phyloP scores from a whole-genome alignment of 2,888 invertebrate genomes.

The Drosophila longiperda region DNA sequence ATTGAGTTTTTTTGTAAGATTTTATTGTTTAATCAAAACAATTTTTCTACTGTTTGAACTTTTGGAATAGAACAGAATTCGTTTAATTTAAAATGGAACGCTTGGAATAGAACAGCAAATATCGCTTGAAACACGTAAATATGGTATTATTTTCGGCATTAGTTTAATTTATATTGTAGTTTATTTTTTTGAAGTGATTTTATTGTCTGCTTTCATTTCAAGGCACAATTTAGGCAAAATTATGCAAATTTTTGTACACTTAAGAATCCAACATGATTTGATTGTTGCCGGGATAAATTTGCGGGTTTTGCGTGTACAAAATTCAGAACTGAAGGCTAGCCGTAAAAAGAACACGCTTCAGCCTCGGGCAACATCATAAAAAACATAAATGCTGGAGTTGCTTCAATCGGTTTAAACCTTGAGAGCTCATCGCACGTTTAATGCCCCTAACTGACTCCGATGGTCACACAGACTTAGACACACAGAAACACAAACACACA shows the following conservation, averaged over 20 bases:
- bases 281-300: constrained; percentile 35
- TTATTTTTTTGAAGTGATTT: background rate
- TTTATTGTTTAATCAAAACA: background rate
- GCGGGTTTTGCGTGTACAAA: constrained; percentile 23
- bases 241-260: constrained; percentile 49
- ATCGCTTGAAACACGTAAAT: background rate
- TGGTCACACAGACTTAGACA: constrained; percentile 24
- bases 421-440: constrained; percentile 69
- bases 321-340: constrained; percentile 41
- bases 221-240: constrained; percentile 35
- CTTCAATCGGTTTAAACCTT: constrained; percentile 67
- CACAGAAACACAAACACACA: constrained; percentile 28
- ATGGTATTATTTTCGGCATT: background rate
- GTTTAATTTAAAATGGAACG: background rate
- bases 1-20: background rate
- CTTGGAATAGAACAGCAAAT: background rate
- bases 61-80: background rate
- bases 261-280: constrained; percentile 35
- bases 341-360: constrained; percentile 45
- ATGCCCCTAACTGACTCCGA: constrained; percentile 44
- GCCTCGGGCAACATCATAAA: constrained; percentile 39
- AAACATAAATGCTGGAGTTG: constrained; percentile 6
- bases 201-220: background rate
- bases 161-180: background rate
- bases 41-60: background rate